These are phyloP conservation scores for Paedocypris micromegethes DNA, from an alignment of 2,797 vertebrate species.

Conservation along the genomic window DNA sequence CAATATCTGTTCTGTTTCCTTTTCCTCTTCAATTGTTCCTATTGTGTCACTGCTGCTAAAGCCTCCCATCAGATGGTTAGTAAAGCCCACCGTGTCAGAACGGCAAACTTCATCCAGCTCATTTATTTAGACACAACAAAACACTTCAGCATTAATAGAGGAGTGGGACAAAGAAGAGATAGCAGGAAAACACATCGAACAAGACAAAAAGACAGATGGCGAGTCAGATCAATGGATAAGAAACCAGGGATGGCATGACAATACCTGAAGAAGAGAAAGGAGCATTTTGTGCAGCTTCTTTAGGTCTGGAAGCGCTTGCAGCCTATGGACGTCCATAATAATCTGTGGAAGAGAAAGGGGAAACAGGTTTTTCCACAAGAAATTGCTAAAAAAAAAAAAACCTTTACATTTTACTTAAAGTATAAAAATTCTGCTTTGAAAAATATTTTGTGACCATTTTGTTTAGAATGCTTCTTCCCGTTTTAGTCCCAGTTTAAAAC, in stretches of 20 bases:
- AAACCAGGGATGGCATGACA: slow-evolving; percentile 23
- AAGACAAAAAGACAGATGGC: slow-evolving; percentile 38
- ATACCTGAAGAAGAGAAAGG: slow-evolving; percentile 25
- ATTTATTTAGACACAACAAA: slow-evolving; percentile 36
- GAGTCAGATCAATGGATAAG: slow-evolving; percentile 28
- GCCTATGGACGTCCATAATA: no score
- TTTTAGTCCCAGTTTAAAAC: no score
- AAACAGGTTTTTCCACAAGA: no score
- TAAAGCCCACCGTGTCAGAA: slow-evolving; percentile 33
- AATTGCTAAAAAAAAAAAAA: no score
- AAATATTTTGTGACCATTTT: no score
- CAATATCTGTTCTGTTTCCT: slow-evolving; percentile 20
- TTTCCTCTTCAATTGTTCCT: slow-evolving; percentile 12
- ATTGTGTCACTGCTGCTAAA: slow-evolving; percentile 28
- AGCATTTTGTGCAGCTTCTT: slow-evolving; percentile 12
- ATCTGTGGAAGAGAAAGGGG: no score
- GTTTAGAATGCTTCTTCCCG: no score
- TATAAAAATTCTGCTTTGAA: not conserved
- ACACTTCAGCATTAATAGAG: slow-evolving; percentile 29
- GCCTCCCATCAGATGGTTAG: slow-evolving; percentile 20
- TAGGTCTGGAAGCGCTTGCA: not conserved
- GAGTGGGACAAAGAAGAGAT: slow-evolving; percentile 33
- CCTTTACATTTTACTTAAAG: not conserved
- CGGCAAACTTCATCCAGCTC: slow-evolving; percentile 27
- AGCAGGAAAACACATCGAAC: slow-evolving; percentile 22